Base-by-base conservation (phyloP, 2,797 vertebrate species). In the Anguilla megastoma region DNA sequence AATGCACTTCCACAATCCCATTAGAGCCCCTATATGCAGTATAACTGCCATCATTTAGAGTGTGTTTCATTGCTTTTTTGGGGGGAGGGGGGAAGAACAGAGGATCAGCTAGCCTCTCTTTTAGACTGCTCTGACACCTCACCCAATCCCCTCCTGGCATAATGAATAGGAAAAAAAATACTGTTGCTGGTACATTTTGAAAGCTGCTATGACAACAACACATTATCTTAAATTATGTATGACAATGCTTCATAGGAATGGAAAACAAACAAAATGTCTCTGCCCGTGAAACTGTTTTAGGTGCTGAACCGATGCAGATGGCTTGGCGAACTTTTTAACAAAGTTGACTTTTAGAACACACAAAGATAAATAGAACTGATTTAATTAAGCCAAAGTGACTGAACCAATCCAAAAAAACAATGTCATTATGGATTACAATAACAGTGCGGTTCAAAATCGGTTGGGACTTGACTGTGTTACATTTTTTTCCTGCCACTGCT, bases 211-310 rank as follows among this genome's bases (percentile, higher is more conserved):
- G 48, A 87, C 80, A 87, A 84, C 63, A 71, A 84, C 80, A 87
- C 63, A 87, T 84, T 87, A 87, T 84, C 66, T 84, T 82, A 69
- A 71, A 87, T 87, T 71, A 84, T 87, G 87, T 69, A 87, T 87
- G 80, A 84, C 80, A 52, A 66, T 58, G 30, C n/a, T 71, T 87
- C 36, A 9, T 18, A 27, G 27, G 24, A 16, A 87, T 84, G 16
- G 82, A 50, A 88, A 88, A 85, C 83, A 56, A 88, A 87, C 45
- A 36, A 6, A 27, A 27, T 33, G 4, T n/a, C 18, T 24, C 66
- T 56, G 18, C 27, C 27, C 33, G 16, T 12, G 86, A 84, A 54
- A 66, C 50, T 3, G 52, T 48, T 18, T 30, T 50, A 41, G 56
- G 54, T 50, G n/a, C 56, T 41, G 1, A 79, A 85, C 54, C 71